A percentile compares a stretch with the other conserved stretches of the same genome.
Conservation (phyloP, 2,113 vertebrate genomes). For the Epinephelus moara region DNA sequence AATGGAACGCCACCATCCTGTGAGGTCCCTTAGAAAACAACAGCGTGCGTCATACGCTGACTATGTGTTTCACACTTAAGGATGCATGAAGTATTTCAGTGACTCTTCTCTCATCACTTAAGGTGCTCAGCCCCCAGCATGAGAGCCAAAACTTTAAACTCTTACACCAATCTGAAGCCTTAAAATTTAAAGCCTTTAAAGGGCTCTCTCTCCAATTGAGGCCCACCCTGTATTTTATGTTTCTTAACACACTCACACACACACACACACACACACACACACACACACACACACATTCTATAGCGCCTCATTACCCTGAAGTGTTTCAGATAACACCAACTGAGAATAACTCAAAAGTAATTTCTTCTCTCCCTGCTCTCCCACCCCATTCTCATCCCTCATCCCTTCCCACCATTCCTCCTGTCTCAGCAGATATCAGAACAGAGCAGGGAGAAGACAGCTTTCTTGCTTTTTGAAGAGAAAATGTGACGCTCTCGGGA, state of each 20-base stretch:
- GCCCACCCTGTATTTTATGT: constrained; percentile 21
- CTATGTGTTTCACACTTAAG: not conserved
- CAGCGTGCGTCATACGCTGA: not conserved
- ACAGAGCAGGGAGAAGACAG: constrained; percentile 28
- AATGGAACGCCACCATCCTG: not conserved
- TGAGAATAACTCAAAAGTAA: constrained; percentile 59
- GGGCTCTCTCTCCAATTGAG: not conserved
- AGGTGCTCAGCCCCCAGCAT: constrained; percentile 10
- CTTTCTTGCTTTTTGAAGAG: constrained; percentile 40
- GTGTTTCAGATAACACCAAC: constrained; percentile 61
- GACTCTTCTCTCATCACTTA: constrained; percentile 7
- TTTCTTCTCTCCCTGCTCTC: constrained; percentile 19
- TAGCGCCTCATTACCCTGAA: constrained; percentile 45
- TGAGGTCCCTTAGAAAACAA: not conserved
- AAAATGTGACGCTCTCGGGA: constrained; percentile 53
- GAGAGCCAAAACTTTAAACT: constrained; percentile 32
- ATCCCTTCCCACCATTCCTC: constrained; percentile 35
- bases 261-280: constrained; percentile 1
- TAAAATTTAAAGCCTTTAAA: not conserved
- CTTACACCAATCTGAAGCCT: not conserved
- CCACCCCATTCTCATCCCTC: constrained; percentile 22
- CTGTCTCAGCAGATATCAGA: constrained; percentile 64
- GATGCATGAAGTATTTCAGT: constrained; percentile 4
- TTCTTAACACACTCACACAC: not conserved
- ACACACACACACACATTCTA: not conserved